phyloP scores from a whole-genome alignment of 2,113 vertebrate species.

The Psophia crepitans region DNA sequence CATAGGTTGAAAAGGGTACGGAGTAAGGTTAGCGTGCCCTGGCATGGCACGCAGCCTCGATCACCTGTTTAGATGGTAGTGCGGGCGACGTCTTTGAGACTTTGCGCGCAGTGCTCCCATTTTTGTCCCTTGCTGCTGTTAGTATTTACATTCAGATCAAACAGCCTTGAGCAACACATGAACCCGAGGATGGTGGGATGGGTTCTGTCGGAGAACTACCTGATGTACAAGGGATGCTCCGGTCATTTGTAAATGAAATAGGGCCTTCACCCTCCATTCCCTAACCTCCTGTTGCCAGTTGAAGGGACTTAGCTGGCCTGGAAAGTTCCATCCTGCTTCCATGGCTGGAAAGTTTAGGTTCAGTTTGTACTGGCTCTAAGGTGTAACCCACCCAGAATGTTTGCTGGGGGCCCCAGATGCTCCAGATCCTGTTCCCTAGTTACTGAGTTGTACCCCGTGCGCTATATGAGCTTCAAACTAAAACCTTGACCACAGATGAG shows the following conservation, averaged over 20 bases:
- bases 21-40: accelerated
- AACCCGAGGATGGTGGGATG: not conserved
- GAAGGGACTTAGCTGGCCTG: not conserved
- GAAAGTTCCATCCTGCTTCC: not conserved
- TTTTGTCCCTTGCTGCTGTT: not conserved
- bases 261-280: not conserved
- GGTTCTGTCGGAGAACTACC: not conserved
- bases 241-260: not conserved
- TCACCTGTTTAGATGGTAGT: not conserved
- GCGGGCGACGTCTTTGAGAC: not conserved
- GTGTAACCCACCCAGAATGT: not conserved
- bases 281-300: not conserved
- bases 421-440: not conserved
- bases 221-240: not conserved
- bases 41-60: accelerated
- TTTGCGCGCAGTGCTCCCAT: accelerated
- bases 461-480: not conserved
- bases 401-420: not conserved
- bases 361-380: not conserved
- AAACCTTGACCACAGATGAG: not conserved
- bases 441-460: not conserved
- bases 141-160: not conserved
- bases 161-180: not conserved
- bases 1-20: accelerated
- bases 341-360: not conserved